Evolutionary conservation across 2,113 vertebrate genomes (phyloP).

Genomic region (Mormoops blainvillei): DNA sequence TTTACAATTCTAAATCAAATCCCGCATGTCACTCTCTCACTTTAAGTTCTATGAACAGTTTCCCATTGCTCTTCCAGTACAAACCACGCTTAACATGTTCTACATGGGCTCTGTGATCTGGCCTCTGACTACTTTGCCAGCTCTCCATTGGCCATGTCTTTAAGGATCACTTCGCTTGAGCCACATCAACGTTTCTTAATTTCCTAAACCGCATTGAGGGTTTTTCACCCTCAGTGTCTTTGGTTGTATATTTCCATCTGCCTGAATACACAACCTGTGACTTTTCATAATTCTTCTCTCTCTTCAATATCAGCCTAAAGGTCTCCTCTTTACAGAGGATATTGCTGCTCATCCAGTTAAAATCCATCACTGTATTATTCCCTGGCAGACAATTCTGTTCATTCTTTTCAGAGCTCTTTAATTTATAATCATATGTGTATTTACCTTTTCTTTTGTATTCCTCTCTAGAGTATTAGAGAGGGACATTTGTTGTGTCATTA

Average conservation of each 20-base stretch:
- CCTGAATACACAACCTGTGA: neutral
- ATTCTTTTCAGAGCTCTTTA: neutral
- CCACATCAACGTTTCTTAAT: neutral
- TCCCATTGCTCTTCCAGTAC: neutral
- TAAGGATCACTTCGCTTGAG: neutral
- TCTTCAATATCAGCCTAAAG: neutral
- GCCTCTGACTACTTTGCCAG: neutral
- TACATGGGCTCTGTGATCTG: neutral
- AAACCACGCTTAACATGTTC: neutral
- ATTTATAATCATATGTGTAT: neutral
- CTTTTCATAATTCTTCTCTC: neutral
- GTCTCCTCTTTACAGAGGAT: neutral
- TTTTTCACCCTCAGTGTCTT: neutral
- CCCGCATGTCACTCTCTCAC: neutral
- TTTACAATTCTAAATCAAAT: neutral
- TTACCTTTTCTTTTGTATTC: neutral
- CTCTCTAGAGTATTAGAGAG: neutral
- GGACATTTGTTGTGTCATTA: neutral
- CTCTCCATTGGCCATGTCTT: neutral
- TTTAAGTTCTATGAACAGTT: neutral
- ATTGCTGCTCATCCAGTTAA: neutral
- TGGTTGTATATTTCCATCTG: neutral
- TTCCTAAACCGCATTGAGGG: neutral
- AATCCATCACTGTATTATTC: neutral
- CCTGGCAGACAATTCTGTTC: neutral